These are phyloP conservation scores for Leptopterna dolabrata DNA, from an alignment of 2,888 invertebrate species.

Conservation along the genomic window DNA sequence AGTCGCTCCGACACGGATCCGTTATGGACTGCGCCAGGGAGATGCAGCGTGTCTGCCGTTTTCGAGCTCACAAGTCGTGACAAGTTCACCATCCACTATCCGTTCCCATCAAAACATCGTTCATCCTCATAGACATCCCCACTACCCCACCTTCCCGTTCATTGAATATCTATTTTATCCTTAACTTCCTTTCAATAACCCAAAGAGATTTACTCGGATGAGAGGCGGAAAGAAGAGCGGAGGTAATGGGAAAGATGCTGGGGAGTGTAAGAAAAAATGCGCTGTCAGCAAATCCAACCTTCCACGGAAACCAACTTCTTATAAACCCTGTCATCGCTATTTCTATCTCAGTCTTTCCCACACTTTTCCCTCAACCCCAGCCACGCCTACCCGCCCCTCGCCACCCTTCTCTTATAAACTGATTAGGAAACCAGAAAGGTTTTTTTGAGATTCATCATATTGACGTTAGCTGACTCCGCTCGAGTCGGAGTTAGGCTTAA, in stretches of 20 bases:
- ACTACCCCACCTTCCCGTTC: background rate
- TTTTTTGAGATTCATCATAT: constrained; percentile 50
- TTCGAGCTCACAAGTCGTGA: no score
- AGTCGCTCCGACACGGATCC: no score
- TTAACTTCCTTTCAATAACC: constrained; percentile 1
- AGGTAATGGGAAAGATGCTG: constrained; percentile 6
- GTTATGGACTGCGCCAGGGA: no score
- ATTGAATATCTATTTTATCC: constrained; percentile 8
- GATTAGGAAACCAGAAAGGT: constrained; percentile 50
- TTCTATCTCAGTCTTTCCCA: constrained; percentile 13
- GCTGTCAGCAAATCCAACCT: constrained; percentile 24
- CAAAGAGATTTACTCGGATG: background rate
- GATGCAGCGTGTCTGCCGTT: no score
- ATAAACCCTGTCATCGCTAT: constrained; percentile 31
- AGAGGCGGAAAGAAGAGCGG: background rate
- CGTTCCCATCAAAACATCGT: background rate
- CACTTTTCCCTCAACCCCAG: background rate
- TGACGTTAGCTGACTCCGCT: constrained; percentile 46
- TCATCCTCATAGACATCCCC: background rate
- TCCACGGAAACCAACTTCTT: constrained; percentile 1
- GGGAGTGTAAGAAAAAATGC: background rate
- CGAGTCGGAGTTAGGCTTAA: background rate
- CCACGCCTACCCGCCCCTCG: background rate
- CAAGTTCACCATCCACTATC: background rate
- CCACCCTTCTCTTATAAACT: constrained; percentile 28